phyloP scores from a whole-genome alignment of 2,113 vertebrate species.

The Anthoscopus minutus region DNA sequence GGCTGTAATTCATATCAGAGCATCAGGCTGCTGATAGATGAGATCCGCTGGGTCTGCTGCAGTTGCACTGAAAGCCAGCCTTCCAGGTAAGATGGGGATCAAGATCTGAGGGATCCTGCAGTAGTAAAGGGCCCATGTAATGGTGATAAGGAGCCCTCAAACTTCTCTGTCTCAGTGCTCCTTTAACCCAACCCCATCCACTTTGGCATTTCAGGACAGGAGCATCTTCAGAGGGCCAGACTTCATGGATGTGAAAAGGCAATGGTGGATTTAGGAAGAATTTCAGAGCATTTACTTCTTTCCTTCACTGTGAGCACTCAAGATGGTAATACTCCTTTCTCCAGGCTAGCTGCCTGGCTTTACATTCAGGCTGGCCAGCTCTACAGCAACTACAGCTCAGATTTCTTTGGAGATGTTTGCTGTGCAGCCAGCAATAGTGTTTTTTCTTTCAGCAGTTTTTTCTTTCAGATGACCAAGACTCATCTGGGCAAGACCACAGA shows the following conservation, averaged over 20 bases:
- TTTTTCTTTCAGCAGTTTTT: background rate
- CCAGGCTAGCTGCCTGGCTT: background rate
- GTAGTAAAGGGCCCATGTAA: background rate
- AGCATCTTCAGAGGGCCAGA: background rate
- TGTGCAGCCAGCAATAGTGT: background rate
- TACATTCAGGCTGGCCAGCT: background rate
- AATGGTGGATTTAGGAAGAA: background rate
- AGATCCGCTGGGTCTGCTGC: background rate
- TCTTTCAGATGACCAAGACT: background rate
- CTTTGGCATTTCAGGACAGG: background rate
- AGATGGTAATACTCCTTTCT: background rate
- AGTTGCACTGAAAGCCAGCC: background rate
- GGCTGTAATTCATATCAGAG: background rate
- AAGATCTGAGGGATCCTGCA: background rate
- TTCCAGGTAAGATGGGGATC: fast-evolving
- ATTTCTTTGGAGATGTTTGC: background rate
- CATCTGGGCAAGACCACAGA: background rate
- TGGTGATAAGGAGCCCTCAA: background rate
- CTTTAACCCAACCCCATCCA: background rate
- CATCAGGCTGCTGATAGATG: background rate
- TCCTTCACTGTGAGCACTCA: background rate
- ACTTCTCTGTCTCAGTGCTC: background rate
- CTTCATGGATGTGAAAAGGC: background rate
- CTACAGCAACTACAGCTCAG: background rate
- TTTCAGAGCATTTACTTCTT: constrained; percentile 10